These are phyloP conservation scores for Enteromius afrohamiltoni DNA, from an alignment of 2,797 vertebrate species.

Conservation along the genomic window DNA sequence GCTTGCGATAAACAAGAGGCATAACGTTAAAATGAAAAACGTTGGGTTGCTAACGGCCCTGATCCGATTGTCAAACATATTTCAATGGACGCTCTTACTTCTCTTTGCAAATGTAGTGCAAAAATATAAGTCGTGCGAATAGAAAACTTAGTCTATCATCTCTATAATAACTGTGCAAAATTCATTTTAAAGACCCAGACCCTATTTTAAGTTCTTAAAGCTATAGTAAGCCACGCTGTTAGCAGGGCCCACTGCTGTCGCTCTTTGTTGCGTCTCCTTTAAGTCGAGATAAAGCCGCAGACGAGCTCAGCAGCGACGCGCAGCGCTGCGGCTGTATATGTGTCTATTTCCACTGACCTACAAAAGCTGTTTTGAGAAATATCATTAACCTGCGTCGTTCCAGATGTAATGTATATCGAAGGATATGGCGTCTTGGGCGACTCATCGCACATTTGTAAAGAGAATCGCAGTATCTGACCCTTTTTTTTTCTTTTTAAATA, in stretches of 20 bases:
- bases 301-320: conserved; percentile 50
- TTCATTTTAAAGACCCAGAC: conserved; percentile 80
- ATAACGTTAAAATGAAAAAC: conserved; percentile 59
- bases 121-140: conserved; percentile 65
- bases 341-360: neutral
- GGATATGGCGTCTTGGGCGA: neutral
- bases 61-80: conserved; percentile 73
- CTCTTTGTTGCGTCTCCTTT: conserved; percentile 88
- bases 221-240: conserved; percentile 80
- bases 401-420: neutral
- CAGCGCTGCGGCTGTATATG: conserved; percentile 40
- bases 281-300: conserved; percentile 76
- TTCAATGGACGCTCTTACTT: conserved; percentile 64
- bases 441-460: neutral
- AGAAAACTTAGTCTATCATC: conserved; percentile 75
- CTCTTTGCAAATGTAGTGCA: conserved; percentile 67
- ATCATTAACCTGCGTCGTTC: neutral
- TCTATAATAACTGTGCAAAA: conserved; percentile 75
- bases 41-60: conserved; percentile 72
- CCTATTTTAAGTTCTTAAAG: conserved; percentile 82
- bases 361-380: neutral
- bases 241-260: conserved; percentile 67
- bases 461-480: neutral
- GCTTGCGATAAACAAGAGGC: conserved; percentile 59
- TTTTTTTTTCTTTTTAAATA: too few relatives aligned